Percentiles rank a stretch among this genome's conserved stretches.
Conservation (phyloP, 1,140 invertebrate genomes). For the Sarcophaga bullata region DNA sequence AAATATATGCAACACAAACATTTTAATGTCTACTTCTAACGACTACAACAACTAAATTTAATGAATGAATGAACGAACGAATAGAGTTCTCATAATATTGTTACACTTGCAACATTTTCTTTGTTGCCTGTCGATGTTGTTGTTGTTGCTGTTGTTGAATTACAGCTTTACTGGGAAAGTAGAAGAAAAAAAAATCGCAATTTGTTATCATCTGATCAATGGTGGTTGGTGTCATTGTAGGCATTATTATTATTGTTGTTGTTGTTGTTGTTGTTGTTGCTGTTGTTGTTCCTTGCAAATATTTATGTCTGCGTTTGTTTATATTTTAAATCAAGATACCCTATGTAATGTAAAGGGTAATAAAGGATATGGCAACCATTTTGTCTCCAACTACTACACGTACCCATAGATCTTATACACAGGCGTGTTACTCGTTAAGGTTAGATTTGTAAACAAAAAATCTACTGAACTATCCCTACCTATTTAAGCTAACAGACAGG, state of each 20-base stretch:
- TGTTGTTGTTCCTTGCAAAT: neutral
- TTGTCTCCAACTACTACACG: too few species aligned
- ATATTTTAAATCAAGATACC: too few species aligned
- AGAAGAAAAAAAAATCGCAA: neutral
- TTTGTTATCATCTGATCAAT: slow-evolving; percentile 1
- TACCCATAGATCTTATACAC: too few species aligned
- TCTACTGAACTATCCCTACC: too few species aligned
- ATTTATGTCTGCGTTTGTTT: neutral
- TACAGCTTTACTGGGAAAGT: neutral
- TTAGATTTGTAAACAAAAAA: too few species aligned
- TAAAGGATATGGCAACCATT: too few species aligned
- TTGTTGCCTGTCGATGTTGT: neutral
- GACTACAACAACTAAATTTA: neutral
- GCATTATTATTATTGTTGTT: neutral
- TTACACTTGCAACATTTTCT: neutral
- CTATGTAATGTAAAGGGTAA: too few species aligned
- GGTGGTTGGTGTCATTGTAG: neutral
- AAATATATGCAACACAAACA: neutral
- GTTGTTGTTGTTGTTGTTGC: neutral
- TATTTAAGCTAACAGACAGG: too few species aligned
- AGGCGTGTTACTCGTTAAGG: too few species aligned
- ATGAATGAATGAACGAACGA: slow-evolving; percentile 13
- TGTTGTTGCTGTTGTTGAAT: neutral
- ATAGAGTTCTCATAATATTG: slow-evolving; percentile 18
- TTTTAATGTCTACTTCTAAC: neutral